phyloP scores from a whole-genome alignment of 1,140 invertebrate genomes.

The Leptinotarsa texana region DNA sequence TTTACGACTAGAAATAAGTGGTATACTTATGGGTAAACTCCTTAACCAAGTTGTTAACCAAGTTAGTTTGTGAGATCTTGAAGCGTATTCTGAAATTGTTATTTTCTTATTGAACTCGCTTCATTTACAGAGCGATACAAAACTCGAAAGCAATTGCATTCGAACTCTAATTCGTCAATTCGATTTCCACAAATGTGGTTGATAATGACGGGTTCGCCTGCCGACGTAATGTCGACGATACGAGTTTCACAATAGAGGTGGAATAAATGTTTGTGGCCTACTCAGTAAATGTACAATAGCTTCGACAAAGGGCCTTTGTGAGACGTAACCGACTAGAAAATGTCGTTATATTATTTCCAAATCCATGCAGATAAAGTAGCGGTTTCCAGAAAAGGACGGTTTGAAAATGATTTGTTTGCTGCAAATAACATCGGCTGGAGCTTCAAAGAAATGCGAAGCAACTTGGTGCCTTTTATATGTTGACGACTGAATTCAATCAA shows the following conservation, averaged over 20 bases:
- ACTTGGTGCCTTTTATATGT: too few relatives aligned
- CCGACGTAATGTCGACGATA: background rate
- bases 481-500: too few relatives aligned
- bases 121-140: background rate
- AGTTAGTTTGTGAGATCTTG: too few relatives aligned
- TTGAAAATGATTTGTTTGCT: too few relatives aligned
- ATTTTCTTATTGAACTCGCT: too few relatives aligned
- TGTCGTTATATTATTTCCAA: background rate
- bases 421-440: too few relatives aligned
- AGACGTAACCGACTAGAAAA: background rate
- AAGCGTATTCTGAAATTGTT: too few relatives aligned
- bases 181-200: background rate
- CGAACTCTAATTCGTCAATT: background rate
- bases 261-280: background rate
- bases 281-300: background rate
- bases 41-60: too few relatives aligned
- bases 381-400: too few relatives aligned
- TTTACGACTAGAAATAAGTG: too few relatives aligned
- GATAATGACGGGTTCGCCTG: background rate
- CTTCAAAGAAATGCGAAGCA: too few relatives aligned
- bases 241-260: background rate
- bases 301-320: background rate
- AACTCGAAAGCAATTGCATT: constrained; percentile 6
- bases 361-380: background rate
- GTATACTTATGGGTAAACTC: too few relatives aligned